Conservation (phyloP, 2,797 vertebrate species). For the Lophura swinhoii region DNA sequence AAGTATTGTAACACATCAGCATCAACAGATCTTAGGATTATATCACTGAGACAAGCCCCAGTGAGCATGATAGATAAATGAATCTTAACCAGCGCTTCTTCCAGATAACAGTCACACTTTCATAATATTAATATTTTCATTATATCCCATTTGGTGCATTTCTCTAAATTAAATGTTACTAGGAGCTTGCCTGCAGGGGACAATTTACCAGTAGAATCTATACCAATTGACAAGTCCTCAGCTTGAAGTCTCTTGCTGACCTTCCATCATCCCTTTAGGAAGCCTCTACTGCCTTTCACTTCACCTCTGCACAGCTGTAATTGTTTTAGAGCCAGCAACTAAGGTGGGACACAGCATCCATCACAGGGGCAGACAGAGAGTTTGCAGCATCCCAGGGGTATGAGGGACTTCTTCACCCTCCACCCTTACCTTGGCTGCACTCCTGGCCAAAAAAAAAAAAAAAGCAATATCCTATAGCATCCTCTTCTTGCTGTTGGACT, state of each 20-base stretch:
- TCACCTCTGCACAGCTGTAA: neutral
- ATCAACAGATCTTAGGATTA: conserved; percentile 19
- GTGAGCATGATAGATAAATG: neutral
- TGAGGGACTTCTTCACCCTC: neutral
- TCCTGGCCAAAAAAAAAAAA: neutral
- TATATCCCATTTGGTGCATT: neutral
- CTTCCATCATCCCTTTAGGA: neutral
- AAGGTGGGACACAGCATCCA: neutral
- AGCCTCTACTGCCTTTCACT: neutral
- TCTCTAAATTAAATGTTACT: conserved; percentile 4
- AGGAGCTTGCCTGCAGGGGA: neutral
- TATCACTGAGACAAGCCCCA: neutral
- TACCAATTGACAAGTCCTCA: neutral
- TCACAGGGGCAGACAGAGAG: neutral
- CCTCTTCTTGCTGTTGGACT: neutral
- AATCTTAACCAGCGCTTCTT: neutral
- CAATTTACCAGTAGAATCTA: neutral
- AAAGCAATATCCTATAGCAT: neutral
- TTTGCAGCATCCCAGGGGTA: neutral
- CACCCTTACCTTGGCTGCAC: neutral
- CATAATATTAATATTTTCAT: neutral
- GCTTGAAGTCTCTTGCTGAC: neutral
- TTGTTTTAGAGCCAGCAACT: neutral
- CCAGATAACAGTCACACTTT: neutral
- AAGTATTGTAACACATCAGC: neutral